Conservation (phyloP, 2,797 vertebrate genomes). For the Sebastes wilsoni region DNA sequence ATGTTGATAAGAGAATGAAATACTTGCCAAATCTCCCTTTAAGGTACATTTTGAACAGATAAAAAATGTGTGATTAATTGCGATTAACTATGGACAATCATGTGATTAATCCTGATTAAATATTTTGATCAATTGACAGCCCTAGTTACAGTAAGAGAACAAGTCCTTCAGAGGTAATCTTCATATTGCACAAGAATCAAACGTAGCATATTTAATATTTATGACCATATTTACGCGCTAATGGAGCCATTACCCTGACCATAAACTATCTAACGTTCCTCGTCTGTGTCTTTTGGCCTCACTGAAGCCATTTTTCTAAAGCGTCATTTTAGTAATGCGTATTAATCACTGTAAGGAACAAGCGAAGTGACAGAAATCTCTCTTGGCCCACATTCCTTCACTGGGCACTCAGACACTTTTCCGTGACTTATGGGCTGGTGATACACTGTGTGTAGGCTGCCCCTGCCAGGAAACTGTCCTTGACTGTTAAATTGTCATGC, state of each 20-base stretch:
- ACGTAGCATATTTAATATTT: background rate
- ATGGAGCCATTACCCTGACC: slow-evolving; percentile 18
- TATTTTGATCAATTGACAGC: too few relatives aligned
- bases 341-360: slow-evolving; percentile 26
- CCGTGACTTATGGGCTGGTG: slow-evolving; percentile 63
- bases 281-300: background rate
- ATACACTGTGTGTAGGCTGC: slow-evolving; percentile 1
- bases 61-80: too few relatives aligned
- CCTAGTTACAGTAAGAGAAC: background rate
- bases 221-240: background rate
- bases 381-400: slow-evolving; percentile 34
- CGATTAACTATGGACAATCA: too few relatives aligned
- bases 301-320: slow-evolving; percentile 9
- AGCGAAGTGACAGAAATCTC: slow-evolving; percentile 28
- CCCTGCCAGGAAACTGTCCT: slow-evolving; percentile 62
- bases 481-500: slow-evolving; percentile 69
- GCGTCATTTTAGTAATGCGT: background rate
- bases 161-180: background rate
- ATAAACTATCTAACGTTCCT: background rate
- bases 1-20: too few relatives aligned
- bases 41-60: too few relatives aligned
- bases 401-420: background rate
- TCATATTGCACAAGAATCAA: background rate
- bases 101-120: too few relatives aligned
- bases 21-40: too few relatives aligned